These are phyloP conservation scores for Tapirus indicus DNA, from an alignment of 2,797 vertebrate species.

Conservation along the genomic window DNA sequence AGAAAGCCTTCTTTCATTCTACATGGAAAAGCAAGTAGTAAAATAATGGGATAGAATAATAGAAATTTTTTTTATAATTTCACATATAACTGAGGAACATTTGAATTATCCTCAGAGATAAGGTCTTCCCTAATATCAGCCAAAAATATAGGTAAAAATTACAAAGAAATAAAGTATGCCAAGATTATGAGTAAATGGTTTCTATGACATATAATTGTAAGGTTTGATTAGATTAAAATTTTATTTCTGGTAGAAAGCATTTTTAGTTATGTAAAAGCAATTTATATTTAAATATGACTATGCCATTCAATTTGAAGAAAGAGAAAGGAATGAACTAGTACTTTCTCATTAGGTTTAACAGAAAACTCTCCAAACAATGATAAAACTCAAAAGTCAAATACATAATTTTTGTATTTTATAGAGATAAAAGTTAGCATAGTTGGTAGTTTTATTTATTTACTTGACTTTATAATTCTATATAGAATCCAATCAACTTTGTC, in stretches of 20 bases:
- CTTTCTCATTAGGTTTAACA: constrained; percentile 59
- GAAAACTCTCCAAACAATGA: constrained; percentile 18
- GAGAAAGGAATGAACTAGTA: constrained; percentile 19
- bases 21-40: constrained; percentile 35
- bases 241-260: constrained; percentile 22
- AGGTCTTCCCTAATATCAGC: background rate
- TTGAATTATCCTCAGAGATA: background rate
- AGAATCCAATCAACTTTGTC: constrained; percentile 55
- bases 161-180: background rate
- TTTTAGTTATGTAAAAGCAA: constrained; percentile 53
- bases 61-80: background rate
- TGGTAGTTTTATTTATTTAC: constrained; percentile 51
- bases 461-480: constrained; percentile 50
- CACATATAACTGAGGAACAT: background rate
- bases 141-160: background rate
- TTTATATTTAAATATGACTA: constrained; percentile 24
- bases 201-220: constrained; percentile 48
- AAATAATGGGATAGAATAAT: background rate
- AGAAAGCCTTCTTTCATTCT: background rate
- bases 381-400: constrained; percentile 29
- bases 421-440: constrained; percentile 41
- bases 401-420: constrained; percentile 33
- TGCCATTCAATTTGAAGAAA: constrained; percentile 56
- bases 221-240: constrained; percentile 49
- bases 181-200: constrained; percentile 4